phyloP scores from a whole-genome alignment of 2,888 invertebrate species.

The Catocala fraxini region DNA sequence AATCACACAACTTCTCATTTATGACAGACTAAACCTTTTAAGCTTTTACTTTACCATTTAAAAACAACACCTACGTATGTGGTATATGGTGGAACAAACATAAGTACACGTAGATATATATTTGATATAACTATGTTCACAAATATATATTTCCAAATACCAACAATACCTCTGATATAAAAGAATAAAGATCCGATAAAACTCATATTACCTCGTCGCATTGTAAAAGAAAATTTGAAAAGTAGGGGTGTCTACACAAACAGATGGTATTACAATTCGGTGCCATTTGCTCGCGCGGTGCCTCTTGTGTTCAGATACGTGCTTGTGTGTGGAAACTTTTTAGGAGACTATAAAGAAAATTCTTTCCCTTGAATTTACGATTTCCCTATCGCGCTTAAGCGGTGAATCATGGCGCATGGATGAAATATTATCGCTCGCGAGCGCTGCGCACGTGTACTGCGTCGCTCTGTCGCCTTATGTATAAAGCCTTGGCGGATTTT shows the following conservation, averaged over 20 bases:
- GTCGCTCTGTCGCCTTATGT: slow-evolving; percentile 49
- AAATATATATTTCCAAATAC: slow-evolving; percentile 59
- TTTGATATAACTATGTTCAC: slow-evolving; percentile 15
- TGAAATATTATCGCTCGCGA: slow-evolving; percentile 77
- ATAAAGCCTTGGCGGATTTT: slow-evolving; percentile 56
- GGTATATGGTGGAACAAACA: no score
- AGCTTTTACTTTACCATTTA: slow-evolving; percentile 20
- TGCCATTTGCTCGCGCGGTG: slow-evolving; percentile 74
- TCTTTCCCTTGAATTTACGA: slow-evolving; percentile 81
- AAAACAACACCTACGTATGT: slow-evolving; percentile 17
- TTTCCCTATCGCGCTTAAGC: slow-evolving; percentile 83
- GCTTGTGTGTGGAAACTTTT: slow-evolving; percentile 77
- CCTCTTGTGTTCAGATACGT: slow-evolving; percentile 72
- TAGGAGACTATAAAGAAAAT: slow-evolving; percentile 81
- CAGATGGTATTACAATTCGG: slow-evolving; percentile 78
- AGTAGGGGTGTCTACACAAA: slow-evolving; percentile 73
- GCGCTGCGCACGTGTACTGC: slow-evolving; percentile 61
- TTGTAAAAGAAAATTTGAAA: slow-evolving; percentile 79
- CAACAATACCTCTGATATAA: slow-evolving; percentile 73
- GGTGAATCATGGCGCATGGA: slow-evolving; percentile 79
- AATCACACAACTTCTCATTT: slow-evolving; percentile 38
- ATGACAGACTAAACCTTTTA: slow-evolving; percentile 8
- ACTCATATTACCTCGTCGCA: slow-evolving; percentile 77
- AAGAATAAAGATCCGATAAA: slow-evolving; percentile 78
- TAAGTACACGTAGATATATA: neutral